A percentile compares a stretch with the other conserved stretches of the same genome.
Evolutionary conservation across 2,113 vertebrate species (phyloP).

Genomic region (Thunnus thynnus): DNA sequence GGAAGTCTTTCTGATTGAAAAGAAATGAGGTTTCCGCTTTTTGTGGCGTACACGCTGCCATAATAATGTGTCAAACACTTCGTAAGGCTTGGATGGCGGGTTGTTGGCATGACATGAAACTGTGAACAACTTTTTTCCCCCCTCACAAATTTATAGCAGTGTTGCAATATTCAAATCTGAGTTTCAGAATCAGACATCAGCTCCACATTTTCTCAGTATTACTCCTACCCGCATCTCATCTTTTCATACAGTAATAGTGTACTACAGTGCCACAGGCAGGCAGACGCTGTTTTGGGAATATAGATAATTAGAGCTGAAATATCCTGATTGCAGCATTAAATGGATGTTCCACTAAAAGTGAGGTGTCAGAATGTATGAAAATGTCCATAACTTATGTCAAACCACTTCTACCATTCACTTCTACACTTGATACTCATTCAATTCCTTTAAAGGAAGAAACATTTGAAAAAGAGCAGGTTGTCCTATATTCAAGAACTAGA

Average conservation of each 20-base stretch:
- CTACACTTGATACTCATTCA: too few species aligned
- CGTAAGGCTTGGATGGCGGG: not conserved
- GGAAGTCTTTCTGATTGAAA: conserved; percentile 63
- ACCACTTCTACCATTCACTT: too few species aligned
- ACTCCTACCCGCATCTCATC: too few species aligned
- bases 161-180: not conserved
- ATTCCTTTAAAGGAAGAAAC: too few species aligned
- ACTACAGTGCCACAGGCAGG: not conserved
- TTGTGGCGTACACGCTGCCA: conserved; percentile 12
- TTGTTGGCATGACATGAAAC: conserved; percentile 11
- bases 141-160: not conserved
- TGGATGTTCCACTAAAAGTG: not conserved
- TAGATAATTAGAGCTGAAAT: not conserved
- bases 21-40: conserved; percentile 28
- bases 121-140: not conserved
- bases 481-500: too few species aligned
- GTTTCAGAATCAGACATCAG: conserved; percentile 10
- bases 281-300: too few species aligned
- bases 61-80: conserved; percentile 29
- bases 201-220: too few species aligned
- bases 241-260: not conserved
- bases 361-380: too few species aligned
- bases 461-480: too few species aligned
- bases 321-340: not conserved
- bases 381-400: too few species aligned